These are phyloP conservation scores for Dicrostonyx torquatus DNA, from an alignment of 2,797 vertebrate genomes.

Conservation along the genomic window DNA sequence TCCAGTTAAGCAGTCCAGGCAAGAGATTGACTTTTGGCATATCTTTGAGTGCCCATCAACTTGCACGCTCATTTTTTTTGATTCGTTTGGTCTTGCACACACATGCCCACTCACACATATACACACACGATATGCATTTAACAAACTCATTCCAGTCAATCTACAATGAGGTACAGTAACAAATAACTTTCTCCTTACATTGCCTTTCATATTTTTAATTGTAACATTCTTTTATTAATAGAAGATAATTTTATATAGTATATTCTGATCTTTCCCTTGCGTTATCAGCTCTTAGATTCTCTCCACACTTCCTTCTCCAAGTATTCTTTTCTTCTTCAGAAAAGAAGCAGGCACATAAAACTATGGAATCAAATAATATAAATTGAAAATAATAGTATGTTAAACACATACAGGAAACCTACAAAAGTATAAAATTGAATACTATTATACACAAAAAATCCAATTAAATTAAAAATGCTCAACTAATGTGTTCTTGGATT, in stretches of 20 bases:
- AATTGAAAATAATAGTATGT: background rate
- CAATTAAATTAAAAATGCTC: background rate
- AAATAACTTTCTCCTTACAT: background rate
- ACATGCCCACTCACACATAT: background rate
- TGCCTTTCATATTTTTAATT: background rate
- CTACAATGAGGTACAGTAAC: background rate
- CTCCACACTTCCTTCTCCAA: background rate
- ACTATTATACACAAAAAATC: background rate
- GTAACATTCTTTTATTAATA: background rate
- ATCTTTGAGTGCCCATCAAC: too few species aligned
- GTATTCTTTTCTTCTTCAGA: background rate
- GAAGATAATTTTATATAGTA: background rate
- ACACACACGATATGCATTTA: background rate
- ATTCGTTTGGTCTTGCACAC: background rate
- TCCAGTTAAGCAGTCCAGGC: too few species aligned
- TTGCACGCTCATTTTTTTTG: too few species aligned
- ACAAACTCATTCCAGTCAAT: background rate
- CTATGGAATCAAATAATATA: background rate
- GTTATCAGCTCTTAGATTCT: background rate
- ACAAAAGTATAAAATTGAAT: background rate
- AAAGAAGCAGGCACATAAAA: background rate
- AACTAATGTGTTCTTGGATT: background rate
- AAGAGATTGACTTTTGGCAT: too few species aligned
- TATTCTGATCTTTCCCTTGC: background rate
- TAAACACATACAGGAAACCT: background rate